phyloP scores from a whole-genome alignment of 2,888 invertebrate genomes.

The Scaptomyza polygonia region DNA sequence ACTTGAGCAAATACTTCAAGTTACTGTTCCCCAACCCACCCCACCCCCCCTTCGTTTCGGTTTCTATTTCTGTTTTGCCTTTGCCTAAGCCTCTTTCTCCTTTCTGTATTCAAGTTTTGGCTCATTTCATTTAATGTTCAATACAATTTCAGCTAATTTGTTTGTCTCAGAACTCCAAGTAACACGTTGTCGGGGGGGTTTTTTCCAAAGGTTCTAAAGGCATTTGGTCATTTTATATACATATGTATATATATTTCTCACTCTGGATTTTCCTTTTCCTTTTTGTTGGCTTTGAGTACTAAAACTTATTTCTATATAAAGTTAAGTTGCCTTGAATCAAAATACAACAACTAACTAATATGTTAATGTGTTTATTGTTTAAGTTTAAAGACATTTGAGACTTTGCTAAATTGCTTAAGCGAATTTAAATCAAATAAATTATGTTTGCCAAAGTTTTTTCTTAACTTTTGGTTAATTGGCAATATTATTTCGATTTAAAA shows the following conservation, averaged over 20 bases:
- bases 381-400: too few species aligned
- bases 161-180: slow-evolving; percentile 32
- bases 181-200: neutral
- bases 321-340: neutral
- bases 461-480: too few species aligned
- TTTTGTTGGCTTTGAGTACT: neutral
- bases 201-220: neutral
- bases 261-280: too few species aligned
- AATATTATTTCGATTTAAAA: too few species aligned
- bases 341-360: neutral
- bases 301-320: neutral
- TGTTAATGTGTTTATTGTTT: too few species aligned
- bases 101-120: neutral
- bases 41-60: too few species aligned
- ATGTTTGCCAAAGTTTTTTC: too few species aligned
- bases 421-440: too few species aligned
- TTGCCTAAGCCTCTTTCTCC: neutral
- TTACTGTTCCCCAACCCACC: slow-evolving; percentile 13
- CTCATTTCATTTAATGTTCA: slow-evolving; percentile 63
- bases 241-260: too few species aligned
- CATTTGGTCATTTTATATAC: too few species aligned
- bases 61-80: neutral
- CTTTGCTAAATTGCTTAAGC: too few species aligned
- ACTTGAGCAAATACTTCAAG: slow-evolving; percentile 32
- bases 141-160: slow-evolving; percentile 67